These are phyloP conservation scores for Brachypteracias leptosomus DNA, from an alignment of 2,113 vertebrate genomes.

Conservation along the genomic window DNA sequence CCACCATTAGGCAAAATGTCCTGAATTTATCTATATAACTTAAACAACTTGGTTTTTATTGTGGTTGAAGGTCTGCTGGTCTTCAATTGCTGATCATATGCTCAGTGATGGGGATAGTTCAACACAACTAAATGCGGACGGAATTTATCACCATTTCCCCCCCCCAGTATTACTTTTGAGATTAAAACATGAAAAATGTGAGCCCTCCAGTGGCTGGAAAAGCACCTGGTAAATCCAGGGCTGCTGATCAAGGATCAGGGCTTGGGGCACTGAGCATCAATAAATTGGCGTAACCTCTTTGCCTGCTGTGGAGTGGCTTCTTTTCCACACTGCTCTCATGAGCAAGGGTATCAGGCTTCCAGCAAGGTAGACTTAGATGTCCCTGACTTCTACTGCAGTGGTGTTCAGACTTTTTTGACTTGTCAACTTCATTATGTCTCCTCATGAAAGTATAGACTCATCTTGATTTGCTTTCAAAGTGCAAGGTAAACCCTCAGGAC, in stretches of 20 bases:
- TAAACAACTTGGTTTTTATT: background rate
- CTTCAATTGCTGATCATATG: background rate
- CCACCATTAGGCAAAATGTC: background rate
- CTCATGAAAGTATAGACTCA: background rate
- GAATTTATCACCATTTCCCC: background rate
- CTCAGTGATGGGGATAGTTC: background rate
- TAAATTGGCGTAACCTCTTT: background rate
- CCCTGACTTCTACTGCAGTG: background rate
- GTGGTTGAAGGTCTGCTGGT: slow-evolving; percentile 12
- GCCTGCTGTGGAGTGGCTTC: background rate
- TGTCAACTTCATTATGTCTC: background rate
- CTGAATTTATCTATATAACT: background rate
- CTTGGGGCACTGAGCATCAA: background rate
- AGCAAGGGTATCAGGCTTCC: background rate
- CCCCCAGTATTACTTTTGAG: background rate
- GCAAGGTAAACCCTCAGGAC: background rate
- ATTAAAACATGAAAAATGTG: background rate
- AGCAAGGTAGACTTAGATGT: background rate
- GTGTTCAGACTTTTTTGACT: background rate
- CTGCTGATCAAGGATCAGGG: background rate
- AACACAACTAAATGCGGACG: background rate
- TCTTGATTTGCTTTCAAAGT: background rate
- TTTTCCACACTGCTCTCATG: background rate
- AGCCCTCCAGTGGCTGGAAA: background rate
- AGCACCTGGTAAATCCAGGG: background rate